Evolutionary conservation across 2,797 vertebrate species (phyloP), one percentile per base, ranked within the genome.

Genomic region (Loris lydekkerianus): DNA sequence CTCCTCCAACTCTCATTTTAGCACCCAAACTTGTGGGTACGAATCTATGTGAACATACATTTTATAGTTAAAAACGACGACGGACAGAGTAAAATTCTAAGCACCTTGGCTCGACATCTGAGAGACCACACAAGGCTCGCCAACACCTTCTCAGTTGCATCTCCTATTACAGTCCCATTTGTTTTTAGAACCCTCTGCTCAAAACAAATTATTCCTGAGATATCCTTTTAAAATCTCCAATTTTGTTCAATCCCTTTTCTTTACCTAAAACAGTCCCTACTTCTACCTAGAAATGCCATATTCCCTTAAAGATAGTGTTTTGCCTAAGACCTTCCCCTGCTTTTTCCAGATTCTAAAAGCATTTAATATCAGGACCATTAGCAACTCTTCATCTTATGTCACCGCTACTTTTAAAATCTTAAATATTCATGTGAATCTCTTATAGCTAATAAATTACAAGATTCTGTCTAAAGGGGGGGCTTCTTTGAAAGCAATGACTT

Each of bases 291-390:
- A 90, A 78, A 82, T 43, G 49, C 31, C 90, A 10, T 43, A 65
- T 76, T 63, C 25, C 49, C n/a, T 78, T 89, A 89, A 76, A 93
- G 81, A 85, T 23, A 90, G 0, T 83, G n/a, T 29, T 77, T 92
- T 73, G 10, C 20, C 46, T 63, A 85, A 92, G 89, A 87, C 90
- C 18, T 73, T 67, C 91, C 58, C 27, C 91, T 20, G 13, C 2
- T 49, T 85, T 65, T 87, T n/a, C 15, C 56, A 77, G 83, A 94
- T 75, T 91, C 86, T 94, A 76, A 93, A 94, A 87, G 56, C 29
- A 73, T 29, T 85, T 86, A 86, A 27, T 89, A 94, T 92, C 17
- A 92, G 31, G 18, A 70, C 10, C 53, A 81, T 80, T 63, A 91
- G 29, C 18, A 82, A 29, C 31, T 67, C 70, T 91, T 60, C 37